Evolutionary conservation across 2,113 vertebrate genomes (phyloP).

Genomic region (Nothoprocta pentlandii): DNA sequence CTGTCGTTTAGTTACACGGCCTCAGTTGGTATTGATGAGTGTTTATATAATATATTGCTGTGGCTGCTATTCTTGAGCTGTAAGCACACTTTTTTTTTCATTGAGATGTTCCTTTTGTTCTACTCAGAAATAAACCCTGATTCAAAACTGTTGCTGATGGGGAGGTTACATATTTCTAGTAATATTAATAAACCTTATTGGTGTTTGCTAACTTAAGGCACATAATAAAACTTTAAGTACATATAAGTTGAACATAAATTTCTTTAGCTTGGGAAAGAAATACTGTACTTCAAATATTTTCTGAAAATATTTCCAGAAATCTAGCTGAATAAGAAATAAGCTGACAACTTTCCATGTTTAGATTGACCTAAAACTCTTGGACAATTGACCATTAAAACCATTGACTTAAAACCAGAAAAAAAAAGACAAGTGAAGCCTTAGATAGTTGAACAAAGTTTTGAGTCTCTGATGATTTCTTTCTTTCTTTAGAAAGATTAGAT

Average conservation of each 20-base stretch:
- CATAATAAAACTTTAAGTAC: neutral
- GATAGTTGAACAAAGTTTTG: neutral
- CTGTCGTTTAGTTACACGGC: neutral
- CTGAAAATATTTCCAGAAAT: neutral
- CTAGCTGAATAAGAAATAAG: neutral
- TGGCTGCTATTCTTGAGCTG: neutral
- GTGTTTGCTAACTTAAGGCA: neutral
- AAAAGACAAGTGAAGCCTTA: neutral
- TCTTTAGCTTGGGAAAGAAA: neutral
- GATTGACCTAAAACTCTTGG: neutral
- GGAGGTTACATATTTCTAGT: neutral
- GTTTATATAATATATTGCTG: neutral
- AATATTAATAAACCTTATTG: neutral
- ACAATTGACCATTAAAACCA: neutral
- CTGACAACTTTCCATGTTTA: neutral
- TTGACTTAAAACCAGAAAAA: neutral
- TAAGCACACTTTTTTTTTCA: neutral
- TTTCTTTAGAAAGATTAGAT: too few relatives aligned
- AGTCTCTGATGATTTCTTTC: too few relatives aligned
- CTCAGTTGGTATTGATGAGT: neutral
- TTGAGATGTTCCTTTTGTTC: neutral
- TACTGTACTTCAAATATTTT: neutral
- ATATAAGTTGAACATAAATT: neutral
- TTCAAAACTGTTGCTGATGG: neutral
- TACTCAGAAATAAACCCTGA: neutral